Percentiles rank a stretch among this genome's conserved stretches.
phyloP scores from a whole-genome alignment of 53 echinoderm and acorn worm genomes.

The Temnopleurus reevesii region DNA sequence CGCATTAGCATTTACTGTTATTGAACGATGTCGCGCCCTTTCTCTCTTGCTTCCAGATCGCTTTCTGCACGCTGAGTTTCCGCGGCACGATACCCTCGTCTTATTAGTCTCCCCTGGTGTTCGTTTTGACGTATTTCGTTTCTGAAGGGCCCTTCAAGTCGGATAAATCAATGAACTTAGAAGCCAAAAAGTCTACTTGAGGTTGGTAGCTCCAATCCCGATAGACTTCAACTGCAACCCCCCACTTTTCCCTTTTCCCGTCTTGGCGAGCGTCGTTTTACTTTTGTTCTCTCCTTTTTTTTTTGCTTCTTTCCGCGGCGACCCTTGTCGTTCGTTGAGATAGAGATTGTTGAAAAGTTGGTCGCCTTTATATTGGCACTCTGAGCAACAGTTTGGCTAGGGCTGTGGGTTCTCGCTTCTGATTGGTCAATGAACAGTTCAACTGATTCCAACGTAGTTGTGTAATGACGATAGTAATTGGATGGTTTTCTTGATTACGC shows the following conservation, averaged over 20 bases:
- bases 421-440: neutral
- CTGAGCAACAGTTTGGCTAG: slow-evolving; percentile 22
- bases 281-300: too few relatives aligned
- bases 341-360: neutral
- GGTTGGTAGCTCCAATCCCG: slow-evolving; percentile 1
- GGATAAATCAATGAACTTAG: slow-evolving; percentile 47
- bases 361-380: slow-evolving; percentile 11
- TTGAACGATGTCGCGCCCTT: neutral
- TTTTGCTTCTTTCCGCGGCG: neutral
- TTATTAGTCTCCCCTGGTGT: slow-evolving; percentile 29
- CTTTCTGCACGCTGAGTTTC: slow-evolving; percentile 45
- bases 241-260: neutral
- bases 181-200: slow-evolving; percentile 45
- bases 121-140: slow-evolving; percentile 36
- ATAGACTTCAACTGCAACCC: slow-evolving; percentile 9
- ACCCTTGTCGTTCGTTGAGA: neutral
- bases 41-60: neutral
- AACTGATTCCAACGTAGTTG: neutral
- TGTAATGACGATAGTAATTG: slow-evolving; percentile 22
- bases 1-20: slow-evolving; percentile 31
- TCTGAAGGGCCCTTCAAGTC: slow-evolving; percentile 1
- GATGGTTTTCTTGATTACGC: neutral
- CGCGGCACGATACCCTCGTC: slow-evolving; percentile 29
- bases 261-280: neutral
- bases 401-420: neutral